phyloP scores from a whole-genome alignment of 64 coral and sea anemone genomes.

The Montipora efflorescens region DNA sequence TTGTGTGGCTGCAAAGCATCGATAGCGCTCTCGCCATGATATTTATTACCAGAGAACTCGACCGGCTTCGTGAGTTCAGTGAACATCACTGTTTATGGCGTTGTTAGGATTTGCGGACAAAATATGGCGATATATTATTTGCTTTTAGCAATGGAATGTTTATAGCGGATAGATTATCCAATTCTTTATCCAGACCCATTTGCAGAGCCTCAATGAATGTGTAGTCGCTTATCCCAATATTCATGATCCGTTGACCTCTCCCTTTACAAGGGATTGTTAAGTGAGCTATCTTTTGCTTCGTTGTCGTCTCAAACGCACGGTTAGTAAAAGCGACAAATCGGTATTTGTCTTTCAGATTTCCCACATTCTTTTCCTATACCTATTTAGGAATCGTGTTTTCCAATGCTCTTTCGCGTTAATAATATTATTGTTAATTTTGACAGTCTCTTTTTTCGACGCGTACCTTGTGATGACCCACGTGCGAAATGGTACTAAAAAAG shows the following conservation, averaged over 20 bases:
- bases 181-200: constrained; percentile 16
- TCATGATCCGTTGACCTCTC: constrained; percentile 6
- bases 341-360: neutral
- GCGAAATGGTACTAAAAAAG: too few relatives aligned
- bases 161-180: constrained; percentile 1
- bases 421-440: neutral
- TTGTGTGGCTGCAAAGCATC: constrained; percentile 12
- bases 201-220: neutral
- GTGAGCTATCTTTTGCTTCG: neutral
- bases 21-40: neutral
- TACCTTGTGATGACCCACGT: too few relatives aligned
- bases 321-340: neutral
- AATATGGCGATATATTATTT: neutral
- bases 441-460: neutral
- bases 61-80: neutral
- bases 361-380: neutral
- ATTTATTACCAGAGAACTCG: neutral
- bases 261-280: neutral
- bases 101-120: neutral
- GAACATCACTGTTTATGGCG: neutral
- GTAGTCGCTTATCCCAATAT: constrained; percentile 1
- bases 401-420: neutral
- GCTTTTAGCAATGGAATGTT: constrained; percentile 17
- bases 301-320: neutral
- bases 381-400: neutral